Evolutionary conservation across 2,113 vertebrate genomes (phyloP).

Genomic region (Onychostoma macrolepis): DNA sequence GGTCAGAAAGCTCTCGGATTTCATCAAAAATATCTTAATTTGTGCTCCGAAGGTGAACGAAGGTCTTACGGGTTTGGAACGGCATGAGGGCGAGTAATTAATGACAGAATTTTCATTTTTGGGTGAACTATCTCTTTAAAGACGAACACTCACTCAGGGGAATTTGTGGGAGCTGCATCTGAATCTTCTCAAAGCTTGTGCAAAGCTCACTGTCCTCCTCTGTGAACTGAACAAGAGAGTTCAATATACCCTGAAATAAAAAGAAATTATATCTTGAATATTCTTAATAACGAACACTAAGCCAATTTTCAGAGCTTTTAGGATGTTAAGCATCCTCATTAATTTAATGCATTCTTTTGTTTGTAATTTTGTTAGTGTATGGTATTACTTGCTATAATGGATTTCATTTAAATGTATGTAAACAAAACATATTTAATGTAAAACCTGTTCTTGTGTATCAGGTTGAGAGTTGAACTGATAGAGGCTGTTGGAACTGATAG

Average conservation of each 20-base stretch:
- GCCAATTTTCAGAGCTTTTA: no score
- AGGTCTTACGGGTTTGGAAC: no score
- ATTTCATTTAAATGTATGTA: no score
- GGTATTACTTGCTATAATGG: no score
- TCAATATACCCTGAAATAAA: not conserved
- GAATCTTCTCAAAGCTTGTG: not conserved
- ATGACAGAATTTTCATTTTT: no score
- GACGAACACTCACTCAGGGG: conserved; percentile 39
- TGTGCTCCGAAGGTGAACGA: no score
- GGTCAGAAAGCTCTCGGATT: no score
- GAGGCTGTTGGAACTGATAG: not conserved
- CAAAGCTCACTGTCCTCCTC: not conserved
- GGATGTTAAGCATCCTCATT: no score
- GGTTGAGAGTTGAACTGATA: conserved; percentile 17
- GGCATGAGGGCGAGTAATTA: no score
- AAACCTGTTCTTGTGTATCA: conserved; percentile 36
- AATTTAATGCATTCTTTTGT: no score
- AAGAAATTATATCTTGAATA: not conserved
- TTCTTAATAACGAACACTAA: not conserved
- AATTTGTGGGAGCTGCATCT: not conserved
- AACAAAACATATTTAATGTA: not conserved
- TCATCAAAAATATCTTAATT: no score
- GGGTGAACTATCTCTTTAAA: conserved; percentile 3
- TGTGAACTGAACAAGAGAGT: not conserved
- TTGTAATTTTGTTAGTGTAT: no score